A percentile compares a stretch with the other conserved stretches of the same genome.
Conservation (phyloP, 1,140 invertebrate species). For the Bombus pyrosoma region DNA sequence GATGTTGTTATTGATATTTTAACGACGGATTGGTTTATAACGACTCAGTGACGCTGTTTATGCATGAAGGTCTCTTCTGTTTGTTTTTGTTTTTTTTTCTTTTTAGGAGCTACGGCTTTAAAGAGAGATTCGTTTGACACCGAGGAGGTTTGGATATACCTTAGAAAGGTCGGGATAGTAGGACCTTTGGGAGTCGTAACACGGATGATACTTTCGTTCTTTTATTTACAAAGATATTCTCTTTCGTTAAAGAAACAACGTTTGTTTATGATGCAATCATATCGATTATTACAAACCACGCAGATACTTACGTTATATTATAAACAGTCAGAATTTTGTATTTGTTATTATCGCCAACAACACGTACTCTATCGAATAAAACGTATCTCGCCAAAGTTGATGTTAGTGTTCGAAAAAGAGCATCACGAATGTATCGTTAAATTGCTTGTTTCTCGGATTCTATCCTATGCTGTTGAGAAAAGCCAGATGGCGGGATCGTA, state of each 20-base stretch:
- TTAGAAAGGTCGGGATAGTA: background rate
- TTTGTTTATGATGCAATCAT: background rate
- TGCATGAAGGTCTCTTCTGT: constrained; percentile 14
- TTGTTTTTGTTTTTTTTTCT: background rate
- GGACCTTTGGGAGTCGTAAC: background rate
- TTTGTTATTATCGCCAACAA: background rate
- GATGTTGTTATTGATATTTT: background rate
- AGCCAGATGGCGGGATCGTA: background rate
- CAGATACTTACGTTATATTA: background rate
- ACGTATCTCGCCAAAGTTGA: background rate
- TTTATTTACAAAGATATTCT: background rate
- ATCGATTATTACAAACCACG: background rate
- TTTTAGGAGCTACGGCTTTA: background rate
- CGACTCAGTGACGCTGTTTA: background rate
- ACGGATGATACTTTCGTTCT: background rate
- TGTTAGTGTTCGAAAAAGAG: background rate
- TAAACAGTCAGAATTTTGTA: background rate
- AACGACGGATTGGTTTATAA: background rate
- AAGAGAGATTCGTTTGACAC: background rate
- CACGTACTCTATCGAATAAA: background rate
- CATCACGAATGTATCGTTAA: background rate
- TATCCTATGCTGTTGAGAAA: background rate
- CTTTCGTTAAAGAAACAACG: too few species aligned
- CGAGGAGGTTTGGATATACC: background rate
- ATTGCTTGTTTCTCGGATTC: background rate